Evolutionary conservation across 2,797 vertebrate genomes (phyloP), one percentile per base, ranked within the genome.

Genomic region (Enteromius viviparus): DNA sequence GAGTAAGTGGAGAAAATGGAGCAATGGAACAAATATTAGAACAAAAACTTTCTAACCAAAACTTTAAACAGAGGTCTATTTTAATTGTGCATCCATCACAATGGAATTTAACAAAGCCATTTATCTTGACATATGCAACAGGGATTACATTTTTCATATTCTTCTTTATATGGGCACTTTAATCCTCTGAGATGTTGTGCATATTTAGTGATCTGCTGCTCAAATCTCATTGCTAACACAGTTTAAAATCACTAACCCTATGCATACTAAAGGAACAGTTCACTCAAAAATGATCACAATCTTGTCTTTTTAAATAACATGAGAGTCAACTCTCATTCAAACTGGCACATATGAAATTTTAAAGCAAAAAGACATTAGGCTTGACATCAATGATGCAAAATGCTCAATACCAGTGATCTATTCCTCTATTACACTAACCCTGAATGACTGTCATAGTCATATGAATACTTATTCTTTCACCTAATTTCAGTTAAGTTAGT

Each of bases 61-160:
- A 70, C 26, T 76, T 68, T 83, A 34, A 77, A 69, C 74, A 7
- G 19, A 77, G 12, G 19, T 58, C 49, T n/a, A 76, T 45, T 82
- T 82, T 55, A 58, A 77, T 70, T 37, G 34, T 60, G 49, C 81
- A 76, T 66, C 49, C 68, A 17, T 82, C 62, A 76, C 26, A 0
- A 19, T 58, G 49, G 60, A 83, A 83, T 49, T 42, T 77, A 77
- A 83, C 66, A 66, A 26, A 75, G 45, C 2, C 60, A 47, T 78
- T 78, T 17, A 45, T 3, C 23, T 65, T 82, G 60, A 40, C 70
- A 80, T 26, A 34, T 49, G 21, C 55, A 49, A 45, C 55, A 29
- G 12, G 4, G 9, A 75, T 15, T 75, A 37, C 23, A 37, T 64
- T 29, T 60, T 32, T 9, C 14, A 74, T 49, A 17, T 75, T 81